Evolutionary conservation across 2,888 invertebrate species (phyloP).

Genomic region (Onchidella celtica): DNA sequence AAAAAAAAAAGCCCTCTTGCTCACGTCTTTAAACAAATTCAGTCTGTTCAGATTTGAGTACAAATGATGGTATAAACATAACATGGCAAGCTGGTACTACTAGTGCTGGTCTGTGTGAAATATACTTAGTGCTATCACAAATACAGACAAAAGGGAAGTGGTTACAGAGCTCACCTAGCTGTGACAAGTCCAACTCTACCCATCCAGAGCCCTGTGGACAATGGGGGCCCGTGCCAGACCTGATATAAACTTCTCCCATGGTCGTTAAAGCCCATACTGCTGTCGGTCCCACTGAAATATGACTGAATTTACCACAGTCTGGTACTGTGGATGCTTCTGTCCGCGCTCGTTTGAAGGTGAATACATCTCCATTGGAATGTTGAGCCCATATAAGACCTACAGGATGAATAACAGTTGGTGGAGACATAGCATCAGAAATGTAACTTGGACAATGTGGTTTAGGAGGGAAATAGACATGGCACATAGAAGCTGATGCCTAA

Average conservation of each 20-base stretch:
- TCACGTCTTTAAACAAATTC: too few species aligned
- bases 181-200: conserved; percentile 80
- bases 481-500: too few species aligned
- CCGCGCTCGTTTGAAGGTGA: conserved; percentile 71
- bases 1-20: too few species aligned
- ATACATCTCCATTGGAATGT: conserved; percentile 79
- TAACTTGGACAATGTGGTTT: too few species aligned
- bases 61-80: too few species aligned
- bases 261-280: conserved; percentile 81
- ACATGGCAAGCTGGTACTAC: too few species aligned
- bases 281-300: conserved; percentile 79
- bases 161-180: conserved; percentile 80
- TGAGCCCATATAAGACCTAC: conserved; percentile 80
- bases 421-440: too few species aligned
- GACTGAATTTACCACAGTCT: conserved; percentile 59
- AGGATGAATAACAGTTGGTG: neutral
- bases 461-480: too few species aligned
- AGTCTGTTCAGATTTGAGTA: too few species aligned
- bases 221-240: conserved; percentile 80
- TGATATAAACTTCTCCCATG: conserved; percentile 80
- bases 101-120: too few species aligned
- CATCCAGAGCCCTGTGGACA: conserved; percentile 80
- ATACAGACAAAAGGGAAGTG: too few species aligned
- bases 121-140: too few species aligned
- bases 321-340: conserved; percentile 45